phyloP scores from a whole-genome alignment of 2,797 vertebrate species.

The Urosaurus nigricauda region DNA sequence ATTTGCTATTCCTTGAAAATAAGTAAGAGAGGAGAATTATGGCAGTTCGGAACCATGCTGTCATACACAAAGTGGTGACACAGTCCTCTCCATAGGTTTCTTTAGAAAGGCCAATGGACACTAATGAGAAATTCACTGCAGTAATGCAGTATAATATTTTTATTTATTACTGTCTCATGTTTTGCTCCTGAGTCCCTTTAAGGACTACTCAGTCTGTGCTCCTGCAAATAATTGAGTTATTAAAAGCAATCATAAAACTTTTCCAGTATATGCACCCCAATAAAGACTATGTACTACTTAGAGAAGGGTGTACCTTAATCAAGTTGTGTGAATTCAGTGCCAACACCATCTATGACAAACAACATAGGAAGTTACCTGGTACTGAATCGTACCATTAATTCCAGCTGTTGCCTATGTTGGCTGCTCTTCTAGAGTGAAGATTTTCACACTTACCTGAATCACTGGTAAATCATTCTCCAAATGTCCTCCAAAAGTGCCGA shows the following conservation, averaged over 20 bases:
- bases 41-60: not conserved
- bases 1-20: slow-evolving; percentile 5
- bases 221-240: not conserved
- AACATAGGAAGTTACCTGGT: not conserved
- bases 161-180: no score
- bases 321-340: not conserved
- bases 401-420: no score
- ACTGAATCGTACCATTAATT: not conserved
- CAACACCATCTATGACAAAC: not conserved
- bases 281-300: not conserved
- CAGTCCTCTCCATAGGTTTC: not conserved
- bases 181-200: not conserved
- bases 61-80: not conserved
- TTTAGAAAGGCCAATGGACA: not conserved
- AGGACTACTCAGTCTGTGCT: not conserved
- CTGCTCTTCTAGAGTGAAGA: no score
- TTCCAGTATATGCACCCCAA: not conserved
- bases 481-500: no score
- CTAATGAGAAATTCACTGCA: not conserved
- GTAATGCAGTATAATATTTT: not conserved
- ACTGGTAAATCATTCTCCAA: no score
- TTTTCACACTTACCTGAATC: no score
- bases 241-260: not conserved
- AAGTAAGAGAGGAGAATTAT: not conserved
- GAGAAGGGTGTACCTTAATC: not conserved